phyloP scores from a whole-genome alignment of 2,888 invertebrate species.

The Caenorhabditis uteleia region DNA sequence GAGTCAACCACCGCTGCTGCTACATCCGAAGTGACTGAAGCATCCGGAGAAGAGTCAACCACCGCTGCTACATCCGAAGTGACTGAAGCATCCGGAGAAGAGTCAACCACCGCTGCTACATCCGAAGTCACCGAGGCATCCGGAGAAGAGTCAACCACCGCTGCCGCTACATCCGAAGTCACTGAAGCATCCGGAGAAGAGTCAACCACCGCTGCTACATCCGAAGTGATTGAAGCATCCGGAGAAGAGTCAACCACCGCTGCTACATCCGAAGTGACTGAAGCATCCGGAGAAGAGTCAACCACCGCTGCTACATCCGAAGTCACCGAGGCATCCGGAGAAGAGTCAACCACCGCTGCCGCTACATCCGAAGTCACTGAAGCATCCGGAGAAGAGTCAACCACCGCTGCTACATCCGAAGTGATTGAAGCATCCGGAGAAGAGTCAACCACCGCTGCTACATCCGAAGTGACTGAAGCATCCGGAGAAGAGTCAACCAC shows the following conservation, averaged over 20 bases:
- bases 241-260: slow-evolving; percentile 10
- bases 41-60: slow-evolving; percentile 10
- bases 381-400: slow-evolving; percentile 20
- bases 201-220: slow-evolving; percentile 2
- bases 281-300: slow-evolving; percentile 6
- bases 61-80: too few relatives aligned
- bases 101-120: slow-evolving; percentile 5
- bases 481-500: slow-evolving; percentile 11
- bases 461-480: too few relatives aligned
- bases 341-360: slow-evolving; percentile 8
- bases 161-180: slow-evolving; percentile 4
- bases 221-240: slow-evolving; percentile 2
- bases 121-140: slow-evolving; percentile 9
- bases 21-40: slow-evolving; percentile 4
- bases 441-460: slow-evolving; percentile 13
- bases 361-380: slow-evolving; percentile 11
- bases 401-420: slow-evolving; percentile 4
- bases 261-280: too few relatives aligned
- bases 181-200: slow-evolving; percentile 29
- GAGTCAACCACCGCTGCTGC: slow-evolving; percentile 7
- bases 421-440: slow-evolving; percentile 2
- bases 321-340: slow-evolving; percentile 12
- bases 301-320: slow-evolving; percentile 5
- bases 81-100: slow-evolving; percentile 8
- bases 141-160: slow-evolving; percentile 10